Conservation (phyloP, 2,797 vertebrate species). For the Sebastes melanostomus region DNA sequence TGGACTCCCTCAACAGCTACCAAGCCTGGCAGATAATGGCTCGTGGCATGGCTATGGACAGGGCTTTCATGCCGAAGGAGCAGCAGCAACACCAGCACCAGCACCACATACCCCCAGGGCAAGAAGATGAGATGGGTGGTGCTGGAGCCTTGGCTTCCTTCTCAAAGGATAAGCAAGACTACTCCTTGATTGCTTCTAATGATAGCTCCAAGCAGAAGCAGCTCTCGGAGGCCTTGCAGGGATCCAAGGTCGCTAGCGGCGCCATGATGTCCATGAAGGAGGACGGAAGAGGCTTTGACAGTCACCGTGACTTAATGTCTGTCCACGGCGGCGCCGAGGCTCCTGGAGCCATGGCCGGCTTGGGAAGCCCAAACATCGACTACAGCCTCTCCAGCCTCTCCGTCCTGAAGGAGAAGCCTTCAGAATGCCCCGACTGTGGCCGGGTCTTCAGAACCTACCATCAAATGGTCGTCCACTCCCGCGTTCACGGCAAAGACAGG, state of each 20-base stretch:
- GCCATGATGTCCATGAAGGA: slow-evolving; percentile 91
- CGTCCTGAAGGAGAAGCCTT: slow-evolving; percentile 92
- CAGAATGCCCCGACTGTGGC: slow-evolving; percentile 96
- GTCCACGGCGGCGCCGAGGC: slow-evolving; percentile 74
- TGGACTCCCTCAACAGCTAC: slow-evolving; percentile 98
- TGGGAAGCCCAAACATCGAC: slow-evolving; percentile 89
- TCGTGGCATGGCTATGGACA: slow-evolving; percentile 96
- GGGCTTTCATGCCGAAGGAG: slow-evolving; percentile 96
- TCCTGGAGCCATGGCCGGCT: slow-evolving; percentile 63
- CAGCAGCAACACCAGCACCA: slow-evolving; percentile 85
- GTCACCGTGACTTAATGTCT: slow-evolving; percentile 91
- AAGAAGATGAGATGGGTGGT: slow-evolving; percentile 90
- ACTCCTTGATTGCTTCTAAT: slow-evolving; percentile 86
- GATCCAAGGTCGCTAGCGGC: slow-evolving; percentile 87
- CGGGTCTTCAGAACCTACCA: slow-evolving; percentile 98
- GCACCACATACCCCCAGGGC: slow-evolving; percentile 88
- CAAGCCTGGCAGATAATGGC: slow-evolving; percentile 99
- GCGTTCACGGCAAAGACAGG: slow-evolving; percentile 94
- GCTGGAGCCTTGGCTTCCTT: slow-evolving; percentile 86
- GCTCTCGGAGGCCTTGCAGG: slow-evolving; percentile 89
- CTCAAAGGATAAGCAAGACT: slow-evolving; percentile 97
- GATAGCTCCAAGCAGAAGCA: slow-evolving; percentile 96
- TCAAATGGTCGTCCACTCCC: slow-evolving; percentile 97
- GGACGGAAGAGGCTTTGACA: slow-evolving; percentile 88
- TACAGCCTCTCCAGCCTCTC: slow-evolving; percentile 90